Evolutionary conservation across 2,113 vertebrate genomes (phyloP).

Genomic region (Herpetotheres cachinnans): DNA sequence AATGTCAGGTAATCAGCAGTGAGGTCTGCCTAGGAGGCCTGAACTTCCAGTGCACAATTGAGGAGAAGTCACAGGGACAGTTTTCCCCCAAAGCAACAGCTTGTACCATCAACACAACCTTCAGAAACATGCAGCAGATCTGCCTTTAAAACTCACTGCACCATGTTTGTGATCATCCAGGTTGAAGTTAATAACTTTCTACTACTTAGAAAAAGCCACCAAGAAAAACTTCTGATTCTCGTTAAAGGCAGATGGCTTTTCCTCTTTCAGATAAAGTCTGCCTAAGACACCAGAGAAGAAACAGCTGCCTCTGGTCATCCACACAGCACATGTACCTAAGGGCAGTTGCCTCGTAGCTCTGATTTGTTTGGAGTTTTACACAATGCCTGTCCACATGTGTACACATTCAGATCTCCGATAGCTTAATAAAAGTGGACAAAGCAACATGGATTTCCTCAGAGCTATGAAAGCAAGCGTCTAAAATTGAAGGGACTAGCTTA

Average conservation of each 20-base stretch:
- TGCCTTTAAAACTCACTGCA: neutral
- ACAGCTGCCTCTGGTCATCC: neutral
- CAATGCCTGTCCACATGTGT: neutral
- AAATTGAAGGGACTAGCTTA: constrained; percentile 27
- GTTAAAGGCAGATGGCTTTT: neutral
- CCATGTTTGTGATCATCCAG: neutral
- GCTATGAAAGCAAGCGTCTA: constrained; percentile 22
- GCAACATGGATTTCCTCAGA: neutral
- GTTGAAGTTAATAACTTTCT: neutral
- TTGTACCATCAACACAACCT: neutral
- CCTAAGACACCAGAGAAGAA: neutral
- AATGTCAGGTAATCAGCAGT: neutral
- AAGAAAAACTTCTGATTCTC: neutral
- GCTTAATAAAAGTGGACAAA: neutral
- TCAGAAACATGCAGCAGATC: neutral
- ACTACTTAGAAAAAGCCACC: neutral
- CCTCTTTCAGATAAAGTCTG: neutral
- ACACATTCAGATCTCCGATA: neutral
- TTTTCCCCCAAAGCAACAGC: neutral
- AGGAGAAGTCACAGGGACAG: neutral
- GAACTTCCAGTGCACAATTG: neutral
- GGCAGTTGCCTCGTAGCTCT: neutral
- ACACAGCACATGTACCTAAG: neutral
- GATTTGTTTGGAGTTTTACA: neutral
- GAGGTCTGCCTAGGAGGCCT: neutral